Evolutionary conservation across 2,797 vertebrate genomes (phyloP).

Genomic region (Danio tinwini): DNA sequence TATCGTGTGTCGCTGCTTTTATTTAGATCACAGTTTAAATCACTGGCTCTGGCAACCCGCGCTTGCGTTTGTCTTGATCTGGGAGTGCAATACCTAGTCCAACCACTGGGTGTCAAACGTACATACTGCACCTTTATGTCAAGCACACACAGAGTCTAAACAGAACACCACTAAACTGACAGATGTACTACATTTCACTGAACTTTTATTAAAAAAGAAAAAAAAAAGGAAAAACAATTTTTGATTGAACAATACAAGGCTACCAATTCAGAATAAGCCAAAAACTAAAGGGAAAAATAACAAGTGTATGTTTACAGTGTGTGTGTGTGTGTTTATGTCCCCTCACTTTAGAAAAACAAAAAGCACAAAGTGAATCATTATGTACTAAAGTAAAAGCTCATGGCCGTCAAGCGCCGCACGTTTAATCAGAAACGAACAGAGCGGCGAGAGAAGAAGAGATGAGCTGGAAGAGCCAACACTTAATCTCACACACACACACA

Average conservation of each 20-base stretch:
- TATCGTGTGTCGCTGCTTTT: too few species aligned
- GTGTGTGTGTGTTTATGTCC: constrained; percentile 43
- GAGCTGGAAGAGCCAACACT: background rate
- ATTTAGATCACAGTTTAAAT: too few species aligned
- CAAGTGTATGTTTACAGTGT: constrained; percentile 45
- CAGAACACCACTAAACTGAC: too few species aligned
- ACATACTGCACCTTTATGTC: too few species aligned
- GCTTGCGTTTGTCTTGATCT: too few species aligned
- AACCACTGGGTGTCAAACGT: too few species aligned
- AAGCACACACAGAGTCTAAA: too few species aligned
- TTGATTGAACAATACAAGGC: constrained; percentile 76
- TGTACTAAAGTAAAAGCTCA: constrained; percentile 57
- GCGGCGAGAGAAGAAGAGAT: background rate
- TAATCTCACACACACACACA: background rate
- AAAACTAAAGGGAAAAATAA: constrained; percentile 49
- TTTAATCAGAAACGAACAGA: constrained; percentile 23
- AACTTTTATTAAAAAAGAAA: constrained; percentile 80
- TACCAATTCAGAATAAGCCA: constrained; percentile 67
- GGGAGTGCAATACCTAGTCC: too few species aligned
- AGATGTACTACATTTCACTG: constrained; percentile 70
- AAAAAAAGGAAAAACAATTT: constrained; percentile 66
- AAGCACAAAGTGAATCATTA: constrained; percentile 57
- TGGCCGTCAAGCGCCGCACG: constrained; percentile 16
- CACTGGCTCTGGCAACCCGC: too few species aligned
- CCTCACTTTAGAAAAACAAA: constrained; percentile 41